These are phyloP conservation scores for Drosophila pseudoobscura DNA, from an alignment of 1,140 invertebrate genomes.

Conservation along the genomic window DNA sequence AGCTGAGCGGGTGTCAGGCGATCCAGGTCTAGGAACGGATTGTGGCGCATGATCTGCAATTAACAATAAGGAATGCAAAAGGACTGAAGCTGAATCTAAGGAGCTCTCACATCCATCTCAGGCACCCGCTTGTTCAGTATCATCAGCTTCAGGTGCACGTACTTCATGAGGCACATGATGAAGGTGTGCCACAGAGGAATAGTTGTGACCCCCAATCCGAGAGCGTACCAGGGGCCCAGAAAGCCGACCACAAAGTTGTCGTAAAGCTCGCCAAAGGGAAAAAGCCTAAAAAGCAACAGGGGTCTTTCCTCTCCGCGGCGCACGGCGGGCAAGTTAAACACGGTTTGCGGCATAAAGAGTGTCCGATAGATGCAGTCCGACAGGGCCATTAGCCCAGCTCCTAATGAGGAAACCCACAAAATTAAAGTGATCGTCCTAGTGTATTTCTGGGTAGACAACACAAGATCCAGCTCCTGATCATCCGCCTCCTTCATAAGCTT, in stretches of 20 bases:
- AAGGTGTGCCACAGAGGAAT: conserved; percentile 80
- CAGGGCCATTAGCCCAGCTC: conserved; percentile 65
- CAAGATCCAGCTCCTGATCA: conserved; percentile 38
- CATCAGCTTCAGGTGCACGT: conserved; percentile 56
- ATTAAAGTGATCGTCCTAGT: conserved; percentile 53
- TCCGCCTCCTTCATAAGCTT: conserved; percentile 34
- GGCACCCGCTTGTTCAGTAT: conserved; percentile 51
- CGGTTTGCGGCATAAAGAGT: conserved; percentile 57
- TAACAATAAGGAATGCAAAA: neutral
- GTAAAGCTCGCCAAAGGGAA: conserved; percentile 65
- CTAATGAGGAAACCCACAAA: conserved; percentile 63
- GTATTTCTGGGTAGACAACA: conserved; percentile 40
- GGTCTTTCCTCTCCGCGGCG: conserved; percentile 51
- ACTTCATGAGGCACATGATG: conserved; percentile 73
- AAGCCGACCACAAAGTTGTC: conserved; percentile 67
- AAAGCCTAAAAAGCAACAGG: conserved; percentile 65
- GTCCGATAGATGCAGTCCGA: conserved; percentile 68
- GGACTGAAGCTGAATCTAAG: neutral
- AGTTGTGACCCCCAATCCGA: conserved; percentile 59
- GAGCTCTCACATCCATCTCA: conserved; percentile 59
- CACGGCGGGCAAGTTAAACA: conserved; percentile 60
- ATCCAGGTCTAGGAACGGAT: conserved; percentile 2
- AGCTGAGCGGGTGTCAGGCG: conserved; percentile 14
- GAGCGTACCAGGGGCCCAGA: conserved; percentile 62
- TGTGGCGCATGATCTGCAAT: conserved; percentile 37